Conservation (phyloP, 2,113 vertebrate species). For the Poecile atricapillus region DNA sequence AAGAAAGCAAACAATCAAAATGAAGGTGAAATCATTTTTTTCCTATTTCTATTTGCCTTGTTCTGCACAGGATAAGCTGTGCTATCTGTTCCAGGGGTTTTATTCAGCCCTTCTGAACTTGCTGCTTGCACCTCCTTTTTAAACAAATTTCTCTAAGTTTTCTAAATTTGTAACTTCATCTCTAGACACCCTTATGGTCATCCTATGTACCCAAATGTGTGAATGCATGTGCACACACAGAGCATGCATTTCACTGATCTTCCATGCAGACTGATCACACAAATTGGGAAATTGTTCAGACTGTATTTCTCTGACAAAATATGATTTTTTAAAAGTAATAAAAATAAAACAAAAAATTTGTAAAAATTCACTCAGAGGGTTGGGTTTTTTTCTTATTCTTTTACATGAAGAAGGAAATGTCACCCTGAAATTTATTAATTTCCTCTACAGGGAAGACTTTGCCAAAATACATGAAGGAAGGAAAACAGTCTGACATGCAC, state of each 20-base stretch:
- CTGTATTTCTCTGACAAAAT: not conserved
- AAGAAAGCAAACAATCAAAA: not conserved
- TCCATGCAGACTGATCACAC: not conserved
- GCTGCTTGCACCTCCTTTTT: not conserved
- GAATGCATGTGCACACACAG: not conserved
- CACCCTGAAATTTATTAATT: conserved; percentile 25
- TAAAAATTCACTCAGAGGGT: not conserved
- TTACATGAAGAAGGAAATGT: conserved; percentile 6
- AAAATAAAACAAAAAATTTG: not conserved
- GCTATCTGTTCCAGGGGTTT: not conserved
- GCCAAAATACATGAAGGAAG: not conserved
- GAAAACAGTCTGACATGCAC: conserved; percentile 9
- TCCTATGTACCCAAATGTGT: not conserved
- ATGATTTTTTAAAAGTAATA: not conserved
- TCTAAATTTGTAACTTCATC: not conserved
- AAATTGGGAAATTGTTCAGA: not conserved
- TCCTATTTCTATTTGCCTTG: not conserved
- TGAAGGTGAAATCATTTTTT: not conserved
- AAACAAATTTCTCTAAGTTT: not conserved
- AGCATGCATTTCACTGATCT: not conserved
- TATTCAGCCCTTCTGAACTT: not conserved
- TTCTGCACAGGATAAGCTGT: not conserved
- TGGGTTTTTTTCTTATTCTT: not conserved
- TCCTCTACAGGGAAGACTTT: not conserved
- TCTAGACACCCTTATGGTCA: not conserved